phyloP scores from a whole-genome alignment of 2,888 invertebrate genomes.

The Drosophila monieri region DNA sequence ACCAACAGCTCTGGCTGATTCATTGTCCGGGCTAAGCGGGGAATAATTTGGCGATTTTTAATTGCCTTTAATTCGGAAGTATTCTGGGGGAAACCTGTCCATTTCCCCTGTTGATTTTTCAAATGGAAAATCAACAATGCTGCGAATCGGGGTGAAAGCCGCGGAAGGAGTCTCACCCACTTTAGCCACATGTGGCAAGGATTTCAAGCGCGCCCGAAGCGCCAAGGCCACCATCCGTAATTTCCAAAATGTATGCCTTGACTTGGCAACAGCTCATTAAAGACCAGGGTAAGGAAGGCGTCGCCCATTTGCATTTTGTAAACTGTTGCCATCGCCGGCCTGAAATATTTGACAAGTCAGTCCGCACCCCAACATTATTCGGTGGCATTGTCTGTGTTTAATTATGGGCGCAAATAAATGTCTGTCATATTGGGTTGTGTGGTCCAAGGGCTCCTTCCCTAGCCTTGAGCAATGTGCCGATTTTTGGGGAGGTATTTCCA shows the following conservation, averaged over 20 bases:
- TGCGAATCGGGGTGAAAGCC: not conserved
- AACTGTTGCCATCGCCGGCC: constrained; percentile 59
- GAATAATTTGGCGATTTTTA: constrained; percentile 16
- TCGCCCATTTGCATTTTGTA: constrained; percentile 68
- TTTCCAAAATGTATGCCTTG: constrained; percentile 52
- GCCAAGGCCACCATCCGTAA: constrained; percentile 40
- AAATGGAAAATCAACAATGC: constrained; percentile 40
- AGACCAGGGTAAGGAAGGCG: constrained; percentile 6
- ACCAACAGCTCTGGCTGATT: not conserved
- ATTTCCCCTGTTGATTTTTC: constrained; percentile 39
- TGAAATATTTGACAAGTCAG: constrained; percentile 61
- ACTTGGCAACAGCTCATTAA: constrained; percentile 61
- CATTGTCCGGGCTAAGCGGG: not conserved
- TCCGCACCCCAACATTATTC: constrained; percentile 15
- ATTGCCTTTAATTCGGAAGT: constrained; percentile 22
- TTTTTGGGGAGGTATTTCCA: constrained; percentile 66
- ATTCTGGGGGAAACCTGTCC: not conserved
- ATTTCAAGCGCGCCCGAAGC: constrained; percentile 36
- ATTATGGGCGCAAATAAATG: constrained; percentile 76
- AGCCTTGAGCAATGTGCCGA: constrained; percentile 34
- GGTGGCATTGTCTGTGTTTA: constrained; percentile 66
- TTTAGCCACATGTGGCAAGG: constrained; percentile 42
- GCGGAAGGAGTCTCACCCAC: constrained; percentile 11
- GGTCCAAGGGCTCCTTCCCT: constrained; percentile 39
- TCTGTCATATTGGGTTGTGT: constrained; percentile 58